phyloP scores from a whole-genome alignment of 2,888 invertebrate genomes.

The Uloborus plumipes region DNA sequence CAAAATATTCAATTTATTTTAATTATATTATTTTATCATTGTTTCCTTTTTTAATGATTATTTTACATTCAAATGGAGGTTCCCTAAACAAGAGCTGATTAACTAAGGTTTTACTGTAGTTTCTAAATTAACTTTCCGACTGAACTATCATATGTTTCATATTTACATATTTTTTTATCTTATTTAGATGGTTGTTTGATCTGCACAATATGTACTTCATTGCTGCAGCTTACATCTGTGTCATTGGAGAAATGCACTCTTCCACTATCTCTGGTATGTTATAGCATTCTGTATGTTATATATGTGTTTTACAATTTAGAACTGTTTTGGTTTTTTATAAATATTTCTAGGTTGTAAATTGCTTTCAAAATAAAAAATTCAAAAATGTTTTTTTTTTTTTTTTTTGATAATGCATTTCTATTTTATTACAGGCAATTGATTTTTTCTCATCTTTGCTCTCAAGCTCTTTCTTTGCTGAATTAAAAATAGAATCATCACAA shows the following conservation, averaged over 20 bases:
- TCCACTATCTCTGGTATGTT: too few species aligned
- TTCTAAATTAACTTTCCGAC: neutral
- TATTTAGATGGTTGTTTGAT: constrained; percentile 27
- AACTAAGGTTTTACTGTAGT: too few species aligned
- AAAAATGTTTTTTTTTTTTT: too few species aligned
- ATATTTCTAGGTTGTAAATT: too few species aligned
- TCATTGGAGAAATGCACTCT: neutral
- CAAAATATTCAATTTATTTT: too few species aligned
- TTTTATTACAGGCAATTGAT: constrained; percentile 25
- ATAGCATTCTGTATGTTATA: too few species aligned
- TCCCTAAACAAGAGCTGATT: too few species aligned
- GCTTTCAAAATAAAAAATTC: too few species aligned
- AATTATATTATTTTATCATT: neutral
- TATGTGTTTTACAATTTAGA: too few species aligned
- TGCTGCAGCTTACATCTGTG: constrained; percentile 12
- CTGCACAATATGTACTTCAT: constrained; percentile 14
- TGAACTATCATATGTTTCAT: neutral
- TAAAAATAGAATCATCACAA: constrained; percentile 12
- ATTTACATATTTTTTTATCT: neutral
- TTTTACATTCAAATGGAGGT: too few species aligned
- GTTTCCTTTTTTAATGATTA: neutral
- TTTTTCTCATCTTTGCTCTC: constrained; percentile 27
- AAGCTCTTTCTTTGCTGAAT: constrained; percentile 10
- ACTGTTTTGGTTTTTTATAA: too few species aligned
- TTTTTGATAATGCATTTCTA: neutral